Percentiles rank a stretch among this genome's conserved stretches.
phyloP scores from a whole-genome alignment of 2,797 vertebrate species.

The Gastrophryne carolinensis region DNA sequence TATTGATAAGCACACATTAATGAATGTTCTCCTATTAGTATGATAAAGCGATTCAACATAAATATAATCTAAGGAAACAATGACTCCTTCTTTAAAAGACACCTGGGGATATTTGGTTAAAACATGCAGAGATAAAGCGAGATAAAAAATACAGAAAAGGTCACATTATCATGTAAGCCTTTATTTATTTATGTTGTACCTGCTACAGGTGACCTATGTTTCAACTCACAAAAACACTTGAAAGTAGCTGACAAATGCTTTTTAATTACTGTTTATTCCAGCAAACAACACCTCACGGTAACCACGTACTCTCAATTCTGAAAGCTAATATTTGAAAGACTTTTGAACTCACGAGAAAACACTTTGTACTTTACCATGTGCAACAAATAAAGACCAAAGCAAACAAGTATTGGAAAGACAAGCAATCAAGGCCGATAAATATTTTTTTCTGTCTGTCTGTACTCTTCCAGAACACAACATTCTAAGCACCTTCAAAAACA shows the following conservation, averaged over 20 bases:
- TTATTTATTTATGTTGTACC: constrained; percentile 49
- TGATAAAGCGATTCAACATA: constrained; percentile 43
- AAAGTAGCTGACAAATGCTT: constrained; percentile 45
- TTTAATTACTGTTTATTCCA: constrained; percentile 60
- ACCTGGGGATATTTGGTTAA: constrained; percentile 53
- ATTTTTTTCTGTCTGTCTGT: constrained; percentile 7
- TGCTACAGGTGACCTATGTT: constrained; percentile 50
- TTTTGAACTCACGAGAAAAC: constrained; percentile 59
- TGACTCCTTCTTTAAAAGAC: constrained; percentile 47
- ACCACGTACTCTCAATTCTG: constrained; percentile 56
- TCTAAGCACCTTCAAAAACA: no score
- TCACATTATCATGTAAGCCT: constrained; percentile 47
- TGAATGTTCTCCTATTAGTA: constrained; percentile 23
- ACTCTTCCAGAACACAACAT: no score
- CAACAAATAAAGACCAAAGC: constrained; percentile 51
- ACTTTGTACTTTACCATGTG: constrained; percentile 52
- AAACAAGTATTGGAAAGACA: background rate
- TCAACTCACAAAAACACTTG: constrained; percentile 52
- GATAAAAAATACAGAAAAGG: constrained; percentile 48
- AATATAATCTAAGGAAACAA: constrained; percentile 23
- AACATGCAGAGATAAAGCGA: constrained; percentile 49
- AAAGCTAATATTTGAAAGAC: constrained; percentile 64
- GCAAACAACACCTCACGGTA: constrained; percentile 52
- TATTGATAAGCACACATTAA: constrained; percentile 47
- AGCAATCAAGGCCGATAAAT: constrained; percentile 11